Percentiles rank a stretch among this genome's conserved stretches.
Conservation (phyloP, 2,888 invertebrate species). For the Aplocera efformata region DNA sequence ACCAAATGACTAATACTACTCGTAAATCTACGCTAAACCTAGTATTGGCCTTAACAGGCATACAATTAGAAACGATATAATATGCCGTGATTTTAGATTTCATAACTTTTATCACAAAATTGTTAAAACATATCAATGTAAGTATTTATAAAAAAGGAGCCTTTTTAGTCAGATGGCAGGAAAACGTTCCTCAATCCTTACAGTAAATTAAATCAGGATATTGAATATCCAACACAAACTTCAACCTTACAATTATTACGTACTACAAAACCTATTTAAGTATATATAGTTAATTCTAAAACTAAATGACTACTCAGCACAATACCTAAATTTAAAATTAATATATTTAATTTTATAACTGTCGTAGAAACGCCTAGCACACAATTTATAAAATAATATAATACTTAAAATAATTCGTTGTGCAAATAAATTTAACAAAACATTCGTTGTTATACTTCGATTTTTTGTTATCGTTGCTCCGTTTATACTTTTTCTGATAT, state of each 20-base stretch:
- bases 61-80: conserved; percentile 3
- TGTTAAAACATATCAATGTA: background rate
- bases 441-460: conserved; percentile 62
- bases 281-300: conserved; percentile 17
- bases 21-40: conserved; percentile 24
- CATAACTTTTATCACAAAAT: conserved; percentile 4
- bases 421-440: conserved; percentile 48
- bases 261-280: conserved; percentile 14
- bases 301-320: conserved; percentile 24
- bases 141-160: conserved; percentile 3
- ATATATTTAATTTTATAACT: conserved; percentile 6
- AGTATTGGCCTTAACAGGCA: conserved; percentile 9
- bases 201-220: conserved; percentile 16
- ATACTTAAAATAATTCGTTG: conserved; percentile 39
- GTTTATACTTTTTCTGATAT: conserved; percentile 24
- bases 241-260: conserved; percentile 6
- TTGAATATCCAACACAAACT: conserved; percentile 27
- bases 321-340: conserved; percentile 5
- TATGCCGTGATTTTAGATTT: background rate
- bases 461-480: conserved; percentile 55
- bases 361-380: conserved; percentile 11
- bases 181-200: conserved; percentile 2
- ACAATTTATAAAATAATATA: conserved; percentile 11
- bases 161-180: conserved; percentile 13
- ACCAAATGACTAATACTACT: conserved; percentile 39